These are phyloP conservation scores for Crocodylus rhombifer DNA, from an alignment of 2,797 vertebrate species.

Conservation along the genomic window DNA sequence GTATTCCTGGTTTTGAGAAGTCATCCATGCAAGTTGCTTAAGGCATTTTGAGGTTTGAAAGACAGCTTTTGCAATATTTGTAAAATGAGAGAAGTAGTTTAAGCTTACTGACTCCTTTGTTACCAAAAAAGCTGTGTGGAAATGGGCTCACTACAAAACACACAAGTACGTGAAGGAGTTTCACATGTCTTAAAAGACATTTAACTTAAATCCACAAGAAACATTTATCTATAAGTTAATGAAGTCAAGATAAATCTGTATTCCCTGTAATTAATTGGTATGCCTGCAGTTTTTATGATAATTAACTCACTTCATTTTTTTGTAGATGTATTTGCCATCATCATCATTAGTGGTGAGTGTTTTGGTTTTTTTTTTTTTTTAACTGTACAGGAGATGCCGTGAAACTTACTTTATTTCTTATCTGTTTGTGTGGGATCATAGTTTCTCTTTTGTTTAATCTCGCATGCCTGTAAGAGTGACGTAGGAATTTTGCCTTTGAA, in stretches of 20 bases:
- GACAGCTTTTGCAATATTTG: too few relatives aligned
- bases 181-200: too few relatives aligned
- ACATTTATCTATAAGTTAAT: too few relatives aligned
- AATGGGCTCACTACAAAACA: too few relatives aligned
- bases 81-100: too few relatives aligned
- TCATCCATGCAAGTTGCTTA: background rate
- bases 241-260: background rate
- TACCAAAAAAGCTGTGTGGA: too few relatives aligned
- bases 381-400: accelerated
- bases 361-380: too few relatives aligned
- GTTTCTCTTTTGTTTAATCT: accelerated
- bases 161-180: too few relatives aligned
- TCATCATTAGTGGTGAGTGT: conserved; percentile 62
- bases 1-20: background rate
- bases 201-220: too few relatives aligned
- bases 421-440: background rate
- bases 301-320: conserved; percentile 16
- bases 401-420: background rate
- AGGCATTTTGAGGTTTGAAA: background rate
- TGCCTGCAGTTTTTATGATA: conserved; percentile 4
- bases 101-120: too few relatives aligned
- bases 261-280: background rate
- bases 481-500: background rate
- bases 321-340: conserved; percentile 34
- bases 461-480: background rate